Percentiles rank a stretch among this genome's conserved stretches.
These are phyloP conservation scores for Erannis defoliaria DNA, from an alignment of 2,888 invertebrate genomes.

Conservation along the genomic window DNA sequence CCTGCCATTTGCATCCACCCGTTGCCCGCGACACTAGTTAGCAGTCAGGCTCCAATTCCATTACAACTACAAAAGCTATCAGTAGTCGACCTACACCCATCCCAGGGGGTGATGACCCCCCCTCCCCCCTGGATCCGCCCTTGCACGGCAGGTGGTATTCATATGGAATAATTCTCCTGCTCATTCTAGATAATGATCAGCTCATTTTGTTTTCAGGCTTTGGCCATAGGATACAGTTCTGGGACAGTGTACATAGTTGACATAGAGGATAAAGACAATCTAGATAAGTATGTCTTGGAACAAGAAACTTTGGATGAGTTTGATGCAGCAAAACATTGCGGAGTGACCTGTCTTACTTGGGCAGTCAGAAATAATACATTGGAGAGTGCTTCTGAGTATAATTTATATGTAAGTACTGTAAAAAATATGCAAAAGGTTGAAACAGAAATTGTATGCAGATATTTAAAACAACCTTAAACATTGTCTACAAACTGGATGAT, in stretches of 20 bases:
- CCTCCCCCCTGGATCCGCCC: too few relatives aligned
- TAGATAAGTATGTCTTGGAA: slow-evolving; percentile 87
- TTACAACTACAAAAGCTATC: too few relatives aligned
- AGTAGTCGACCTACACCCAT: too few relatives aligned
- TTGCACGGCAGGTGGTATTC: too few relatives aligned
- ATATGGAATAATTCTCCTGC: too few relatives aligned
- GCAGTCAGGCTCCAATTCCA: too few relatives aligned
- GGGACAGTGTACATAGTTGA: slow-evolving; percentile 91
- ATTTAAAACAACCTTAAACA: too few relatives aligned
- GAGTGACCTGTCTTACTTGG: slow-evolving; percentile 93
- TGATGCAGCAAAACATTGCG: slow-evolving; percentile 80
- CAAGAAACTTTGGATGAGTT: slow-evolving; percentile 76
- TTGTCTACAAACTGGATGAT: too few relatives aligned
- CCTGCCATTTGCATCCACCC: too few relatives aligned
- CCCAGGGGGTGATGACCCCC: too few relatives aligned
- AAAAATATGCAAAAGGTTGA: background rate
- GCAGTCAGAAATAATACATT: slow-evolving; percentile 80
- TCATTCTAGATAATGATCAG: too few relatives aligned
- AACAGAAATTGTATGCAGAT: background rate
- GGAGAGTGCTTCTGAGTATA: slow-evolving; percentile 76
- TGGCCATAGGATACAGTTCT: slow-evolving; percentile 90
- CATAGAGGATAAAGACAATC: slow-evolving; percentile 94
- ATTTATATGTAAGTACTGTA: slow-evolving; percentile 74
- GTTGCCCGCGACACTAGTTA: too few relatives aligned
- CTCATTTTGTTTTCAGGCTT: slow-evolving; percentile 83